Base-by-base conservation (phyloP, 2,113 vertebrate genomes). In the Forbesichthys papilliferus region DNA sequence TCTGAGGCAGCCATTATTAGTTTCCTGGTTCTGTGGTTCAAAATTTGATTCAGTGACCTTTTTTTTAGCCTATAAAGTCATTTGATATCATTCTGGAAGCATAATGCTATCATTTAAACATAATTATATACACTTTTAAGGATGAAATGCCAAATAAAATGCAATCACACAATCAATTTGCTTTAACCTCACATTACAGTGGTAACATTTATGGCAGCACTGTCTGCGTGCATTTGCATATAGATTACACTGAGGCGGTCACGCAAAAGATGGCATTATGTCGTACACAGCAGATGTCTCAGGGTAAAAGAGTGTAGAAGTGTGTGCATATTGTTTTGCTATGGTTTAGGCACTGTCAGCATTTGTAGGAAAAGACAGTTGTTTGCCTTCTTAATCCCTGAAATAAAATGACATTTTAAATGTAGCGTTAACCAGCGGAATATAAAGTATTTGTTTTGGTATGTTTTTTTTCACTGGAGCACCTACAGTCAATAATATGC, bases 141-240 rank as follows among this genome's bases (percentile, higher is more conserved):
- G 48, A 34, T 61, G 57, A 61, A 61, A 61, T 61, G 57, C 11
- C 67, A 53, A 11, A 47, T 34, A 16, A 55, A 48, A 5, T 51
- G 20, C 63, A 14, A 12, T 49, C 27, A 51, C 46, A 12, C 53
- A 57, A 33, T 57, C 42, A 6, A 58, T 20, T 57, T 9, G 55
- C 20, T 52, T 27, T 42, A 51, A 8, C 18, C 3, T 18, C 51
- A 46, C 46, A 42, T 55, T 5, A 5, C 5, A 48, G 16, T 51
- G 46, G 52, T 59, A 48, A 33, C 48, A 51, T 59, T 42, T 42
- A 42, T 49, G 5, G 46, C 42, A 61, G 48, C 33, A 27, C 58
- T 51, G 42, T 2, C 10, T 59, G 14, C 9, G 54, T n/a, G 48
- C 11, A 64, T 71, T 63, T 70, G 60, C 59, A 70, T 70, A 46